Percentiles rank a stretch among this genome's conserved stretches.
phyloP scores from a whole-genome alignment of 2,113 vertebrate species.

The Columba janthina region DNA sequence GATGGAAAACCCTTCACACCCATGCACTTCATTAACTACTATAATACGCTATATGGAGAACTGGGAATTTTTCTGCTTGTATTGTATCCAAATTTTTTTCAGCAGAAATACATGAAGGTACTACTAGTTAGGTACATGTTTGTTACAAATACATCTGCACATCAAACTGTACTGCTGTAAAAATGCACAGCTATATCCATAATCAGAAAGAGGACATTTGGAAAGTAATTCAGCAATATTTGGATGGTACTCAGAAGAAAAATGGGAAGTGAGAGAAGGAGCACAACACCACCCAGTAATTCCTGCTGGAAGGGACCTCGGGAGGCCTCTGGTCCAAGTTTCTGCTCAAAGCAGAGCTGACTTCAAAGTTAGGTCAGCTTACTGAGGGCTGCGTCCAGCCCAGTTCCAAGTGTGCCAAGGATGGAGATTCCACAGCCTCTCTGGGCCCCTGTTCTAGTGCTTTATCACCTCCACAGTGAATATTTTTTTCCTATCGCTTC shows the following conservation, averaged over 20 bases:
- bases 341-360: background rate
- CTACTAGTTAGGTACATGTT: background rate
- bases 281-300: background rate
- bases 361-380: background rate
- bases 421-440: background rate
- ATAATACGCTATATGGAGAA: background rate
- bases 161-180: background rate
- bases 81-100: background rate
- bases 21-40: slow-evolving; percentile 18
- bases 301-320: background rate
- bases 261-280: background rate
- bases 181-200: background rate
- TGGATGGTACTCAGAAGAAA: background rate
- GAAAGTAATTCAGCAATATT: background rate
- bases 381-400: background rate
- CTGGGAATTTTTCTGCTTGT: background rate
- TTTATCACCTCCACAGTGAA: background rate
- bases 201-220: background rate
- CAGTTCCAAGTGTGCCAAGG: background rate
- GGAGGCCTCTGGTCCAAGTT: background rate
- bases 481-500: background rate
- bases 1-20: slow-evolving; percentile 35
- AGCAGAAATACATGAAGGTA: background rate
- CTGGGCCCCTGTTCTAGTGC: background rate
- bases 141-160: background rate